Evolutionary conservation across 2,888 invertebrate genomes (phyloP), one percentile per base, ranked within the genome.

Genomic region (Eulithis testata): DNA sequence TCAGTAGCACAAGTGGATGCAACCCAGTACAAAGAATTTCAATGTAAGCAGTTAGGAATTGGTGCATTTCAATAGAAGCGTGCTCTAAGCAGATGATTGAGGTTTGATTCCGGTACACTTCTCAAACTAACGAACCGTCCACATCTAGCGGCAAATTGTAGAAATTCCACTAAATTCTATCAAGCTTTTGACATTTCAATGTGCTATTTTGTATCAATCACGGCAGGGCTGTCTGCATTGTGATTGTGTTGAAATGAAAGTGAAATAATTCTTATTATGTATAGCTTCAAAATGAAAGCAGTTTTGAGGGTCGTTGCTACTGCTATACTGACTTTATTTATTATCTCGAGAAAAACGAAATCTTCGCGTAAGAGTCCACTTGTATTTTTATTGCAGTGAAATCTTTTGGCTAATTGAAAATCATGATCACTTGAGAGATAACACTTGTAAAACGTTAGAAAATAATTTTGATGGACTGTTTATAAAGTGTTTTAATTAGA

Each of bases 71-170:
- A 65, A 68, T 62, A 67, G 60, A 56, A 66, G 65, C 62, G 54
- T 60, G 68, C 78, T 81, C 80, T 80, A 75, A 83, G 79, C 75
- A 84, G 80, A 82, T 83, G 82, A 88, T 86, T 83, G 85, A 77
- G 75, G 76, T 87, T 86, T 80, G 81, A 89, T 90, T 92, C 90
- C 91, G 92, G 91, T 88, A 91, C 91, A 91, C 82, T 92, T 91
- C 87, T 74, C 86, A 80, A 83, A 82, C 85, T 91, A 93, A 92
- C 92, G 86, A 93, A 81, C 87, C 89, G 76, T 81, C 73, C 73
- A 79, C 77, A 80, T 81, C 81, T 78, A 76, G 82, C 83, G 78
- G 80, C 73, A 90, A 92, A 91, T 91, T 87, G 82, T 88, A 83
- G 88, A 90, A 90, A 90, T 85, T 84, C 51, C 79, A 74, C 76